phyloP scores from a whole-genome alignment of 1,140 invertebrate species.

The Drosophila teissieri region DNA sequence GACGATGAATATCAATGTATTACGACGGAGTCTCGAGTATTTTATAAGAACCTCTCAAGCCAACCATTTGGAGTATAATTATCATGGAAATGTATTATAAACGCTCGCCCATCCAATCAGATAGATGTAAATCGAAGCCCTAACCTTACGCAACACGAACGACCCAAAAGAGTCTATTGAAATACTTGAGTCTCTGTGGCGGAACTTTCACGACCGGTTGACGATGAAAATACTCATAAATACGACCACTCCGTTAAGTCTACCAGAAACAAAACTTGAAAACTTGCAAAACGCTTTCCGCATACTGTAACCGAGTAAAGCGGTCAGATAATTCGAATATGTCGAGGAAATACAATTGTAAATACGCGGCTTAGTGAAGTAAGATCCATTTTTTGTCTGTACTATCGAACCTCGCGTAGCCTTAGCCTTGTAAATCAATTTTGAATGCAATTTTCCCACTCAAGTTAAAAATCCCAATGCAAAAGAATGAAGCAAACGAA shows the following conservation, averaged over 20 bases:
- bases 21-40: conserved; percentile 78
- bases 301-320: conserved; percentile 13
- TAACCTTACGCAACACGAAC: conserved; percentile 28
- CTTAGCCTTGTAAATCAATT: conserved; percentile 52
- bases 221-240: conserved; percentile 76
- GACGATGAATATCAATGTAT: conserved; percentile 71
- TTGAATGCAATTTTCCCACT: conserved; percentile 23
- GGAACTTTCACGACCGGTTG: conserved; percentile 31
- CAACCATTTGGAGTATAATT: conserved; percentile 35
- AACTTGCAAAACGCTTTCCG: conserved; percentile 65
- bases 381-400: conserved; percentile 38
- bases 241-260: conserved; percentile 51
- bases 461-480: conserved; percentile 15
- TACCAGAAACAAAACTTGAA: conserved; percentile 24
- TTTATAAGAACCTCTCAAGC: conserved; percentile 58
- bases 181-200: conserved; percentile 78
- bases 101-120: conserved; percentile 41
- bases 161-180: conserved; percentile 41
- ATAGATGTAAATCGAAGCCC: conserved; percentile 27
- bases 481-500: conserved; percentile 47
- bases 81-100: conserved; percentile 44
- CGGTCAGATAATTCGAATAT: conserved; percentile 52
- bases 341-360: conserved; percentile 54
- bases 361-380: conserved; percentile 41
- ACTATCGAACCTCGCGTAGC: conserved; percentile 76